A percentile compares a stretch with the other conserved stretches of the same genome.
These are phyloP conservation scores for Mythimna albipuncta DNA, from an alignment of 2,888 invertebrate genomes.

Conservation along the genomic window DNA sequence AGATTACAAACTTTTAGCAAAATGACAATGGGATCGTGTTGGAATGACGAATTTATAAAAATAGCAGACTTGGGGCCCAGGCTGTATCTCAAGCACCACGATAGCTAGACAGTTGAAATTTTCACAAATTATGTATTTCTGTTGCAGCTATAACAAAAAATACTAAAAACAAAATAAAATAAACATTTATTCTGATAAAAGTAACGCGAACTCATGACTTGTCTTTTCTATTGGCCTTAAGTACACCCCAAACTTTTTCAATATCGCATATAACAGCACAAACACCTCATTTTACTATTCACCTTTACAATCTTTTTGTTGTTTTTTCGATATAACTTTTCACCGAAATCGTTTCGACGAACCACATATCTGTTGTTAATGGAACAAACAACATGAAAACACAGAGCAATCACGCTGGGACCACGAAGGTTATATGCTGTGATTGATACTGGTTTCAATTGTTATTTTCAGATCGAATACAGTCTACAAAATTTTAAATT, in stretches of 20 bases:
- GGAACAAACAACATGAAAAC: slow-evolving; percentile 32
- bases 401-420: slow-evolving; percentile 47
- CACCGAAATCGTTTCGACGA: slow-evolving; percentile 5
- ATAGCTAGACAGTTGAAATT: too few relatives aligned
- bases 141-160: too few relatives aligned
- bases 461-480: slow-evolving; percentile 36
- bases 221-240: background rate
- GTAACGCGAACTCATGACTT: background rate
- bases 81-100: too few relatives aligned
- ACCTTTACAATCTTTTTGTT: slow-evolving; percentile 3
- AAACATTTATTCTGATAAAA: background rate
- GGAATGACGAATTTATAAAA: too few relatives aligned
- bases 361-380: slow-evolving; percentile 33
- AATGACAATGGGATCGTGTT: too few relatives aligned
- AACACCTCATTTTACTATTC: slow-evolving; percentile 8
- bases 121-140: too few relatives aligned
- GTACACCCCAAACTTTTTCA: slow-evolving; percentile 19
- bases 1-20: too few relatives aligned
- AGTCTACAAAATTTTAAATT: slow-evolving; percentile 16
- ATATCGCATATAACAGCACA: slow-evolving; percentile 3
- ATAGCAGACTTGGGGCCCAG: too few relatives aligned
- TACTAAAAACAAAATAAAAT: too few relatives aligned
- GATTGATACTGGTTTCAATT: slow-evolving; percentile 43
- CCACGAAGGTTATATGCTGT: slow-evolving; percentile 28
- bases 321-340: slow-evolving; percentile 40